Percentiles rank a stretch among this genome's conserved stretches.
Evolutionary conservation across 2,797 vertebrate genomes (phyloP).

Genomic region (Oceanodroma leucorhoa): DNA sequence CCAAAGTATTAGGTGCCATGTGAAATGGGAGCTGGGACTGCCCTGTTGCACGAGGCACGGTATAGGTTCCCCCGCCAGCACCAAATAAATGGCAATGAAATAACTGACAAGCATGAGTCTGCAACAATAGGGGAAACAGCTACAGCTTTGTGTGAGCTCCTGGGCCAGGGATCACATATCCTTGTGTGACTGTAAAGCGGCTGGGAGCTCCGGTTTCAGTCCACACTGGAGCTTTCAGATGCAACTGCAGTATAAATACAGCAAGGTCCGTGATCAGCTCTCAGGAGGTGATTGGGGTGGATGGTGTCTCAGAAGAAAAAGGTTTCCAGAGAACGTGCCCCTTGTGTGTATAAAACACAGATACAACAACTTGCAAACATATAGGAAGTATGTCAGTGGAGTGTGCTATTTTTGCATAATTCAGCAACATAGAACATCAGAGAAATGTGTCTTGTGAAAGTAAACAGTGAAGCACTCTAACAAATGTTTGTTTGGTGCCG

Average conservation of each 20-base stretch:
- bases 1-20: neutral
- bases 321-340: neutral
- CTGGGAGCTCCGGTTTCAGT: neutral
- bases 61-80: neutral
- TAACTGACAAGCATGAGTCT: neutral
- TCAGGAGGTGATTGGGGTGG: neutral
- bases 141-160: neutral
- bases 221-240: rapidly evolving
- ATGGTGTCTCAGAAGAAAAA: neutral
- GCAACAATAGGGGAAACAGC: neutral
- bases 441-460: neutral
- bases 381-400: neutral
- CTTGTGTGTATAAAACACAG: neutral
- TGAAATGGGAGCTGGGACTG: neutral
- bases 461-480: neutral
- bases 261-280: neutral
- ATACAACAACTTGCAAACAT: neutral
- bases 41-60: rapidly evolving
- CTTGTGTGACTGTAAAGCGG: neutral
- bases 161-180: neutral
- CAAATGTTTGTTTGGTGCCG: neutral
- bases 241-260: neutral
- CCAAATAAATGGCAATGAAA: neutral
- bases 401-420: neutral
- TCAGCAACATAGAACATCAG: rapidly evolving